These are phyloP conservation scores for Andrena fulva DNA, from an alignment of 2,888 invertebrate genomes.

Conservation along the genomic window DNA sequence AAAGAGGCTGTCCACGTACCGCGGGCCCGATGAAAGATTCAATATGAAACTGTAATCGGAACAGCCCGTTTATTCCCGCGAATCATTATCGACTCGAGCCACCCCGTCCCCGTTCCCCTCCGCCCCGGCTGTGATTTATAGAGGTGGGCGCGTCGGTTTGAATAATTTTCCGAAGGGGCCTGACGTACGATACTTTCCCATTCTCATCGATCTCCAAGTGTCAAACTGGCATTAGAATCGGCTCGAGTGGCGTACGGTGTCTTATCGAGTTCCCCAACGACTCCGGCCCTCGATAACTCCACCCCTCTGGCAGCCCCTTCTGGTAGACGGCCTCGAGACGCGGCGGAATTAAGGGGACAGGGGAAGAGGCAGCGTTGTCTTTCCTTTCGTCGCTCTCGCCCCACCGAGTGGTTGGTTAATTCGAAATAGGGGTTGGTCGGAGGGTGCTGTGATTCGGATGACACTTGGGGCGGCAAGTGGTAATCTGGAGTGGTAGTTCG, in stretches of 20 bases:
- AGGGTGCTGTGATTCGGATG: too few relatives aligned
- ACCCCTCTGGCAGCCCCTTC: not conserved
- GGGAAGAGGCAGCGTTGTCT: too few relatives aligned
- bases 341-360: not conserved
- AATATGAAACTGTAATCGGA: conserved; percentile 55
- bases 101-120: not conserved
- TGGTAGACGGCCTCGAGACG: not conserved
- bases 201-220: conserved; percentile 73
- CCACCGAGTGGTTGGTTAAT: not conserved
- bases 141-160: conserved; percentile 41
- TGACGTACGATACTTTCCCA: conserved; percentile 70
- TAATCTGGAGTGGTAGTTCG: too few relatives aligned
- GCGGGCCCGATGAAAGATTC: conserved; percentile 52
- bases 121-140: conserved; percentile 49
- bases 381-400: too few relatives aligned
- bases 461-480: too few relatives aligned
- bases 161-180: conserved; percentile 61
- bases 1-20: conserved; percentile 50
- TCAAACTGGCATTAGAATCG: conserved; percentile 70
- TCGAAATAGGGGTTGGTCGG: not conserved
- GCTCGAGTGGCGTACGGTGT: conserved; percentile 58
- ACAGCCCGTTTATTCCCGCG: conserved; percentile 22
- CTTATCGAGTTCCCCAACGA: conserved; percentile 44
- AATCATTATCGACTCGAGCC: conserved; percentile 45
- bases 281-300: not conserved